Conservation (phyloP, 2,888 invertebrate genomes). For the Epirrhoe tristata region DNA sequence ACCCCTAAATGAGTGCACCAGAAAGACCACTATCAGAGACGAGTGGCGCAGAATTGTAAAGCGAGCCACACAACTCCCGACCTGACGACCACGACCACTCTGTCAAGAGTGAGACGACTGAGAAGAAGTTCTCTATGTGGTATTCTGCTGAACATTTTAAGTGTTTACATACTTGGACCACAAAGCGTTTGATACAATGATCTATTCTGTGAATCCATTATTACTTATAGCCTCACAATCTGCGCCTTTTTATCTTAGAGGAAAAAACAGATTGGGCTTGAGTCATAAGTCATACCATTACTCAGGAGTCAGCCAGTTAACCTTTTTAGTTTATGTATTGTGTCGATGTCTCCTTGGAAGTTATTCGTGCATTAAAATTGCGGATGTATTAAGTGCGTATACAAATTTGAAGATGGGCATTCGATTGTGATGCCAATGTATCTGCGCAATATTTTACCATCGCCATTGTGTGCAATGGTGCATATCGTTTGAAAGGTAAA, state of each 20-base stretch:
- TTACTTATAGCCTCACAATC: neutral
- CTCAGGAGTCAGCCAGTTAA: conserved; percentile 19
- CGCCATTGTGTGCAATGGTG: conserved; percentile 73
- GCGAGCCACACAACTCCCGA: too few relatives aligned
- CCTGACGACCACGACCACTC: too few relatives aligned
- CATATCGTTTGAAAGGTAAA: conserved; percentile 76
- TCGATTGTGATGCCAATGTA: conserved; percentile 62
- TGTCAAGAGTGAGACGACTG: too few relatives aligned
- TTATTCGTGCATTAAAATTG: conserved; percentile 42
- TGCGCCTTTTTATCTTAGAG: conserved; percentile 7
- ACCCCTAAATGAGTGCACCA: too few relatives aligned
- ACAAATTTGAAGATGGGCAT: conserved; percentile 46
- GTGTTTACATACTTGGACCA: too few relatives aligned
- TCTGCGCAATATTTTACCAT: conserved; percentile 68
- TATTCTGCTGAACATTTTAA: too few relatives aligned
- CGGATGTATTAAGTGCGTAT: conserved; percentile 43
- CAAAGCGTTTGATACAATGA: too few relatives aligned
- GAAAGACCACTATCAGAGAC: too few relatives aligned
- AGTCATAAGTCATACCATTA: conserved; percentile 27
- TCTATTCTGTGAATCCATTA: too few relatives aligned
- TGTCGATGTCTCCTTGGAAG: conserved; percentile 32
- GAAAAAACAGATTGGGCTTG: conserved; percentile 22
- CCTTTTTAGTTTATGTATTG: conserved; percentile 29
- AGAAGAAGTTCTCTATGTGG: too few relatives aligned
- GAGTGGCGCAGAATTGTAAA: too few relatives aligned